Percentiles rank a stretch among this genome's conserved stretches.
These are phyloP conservation scores for Piscicola geometra DNA, from an alignment of 2,888 invertebrate species.

Conservation along the genomic window DNA sequence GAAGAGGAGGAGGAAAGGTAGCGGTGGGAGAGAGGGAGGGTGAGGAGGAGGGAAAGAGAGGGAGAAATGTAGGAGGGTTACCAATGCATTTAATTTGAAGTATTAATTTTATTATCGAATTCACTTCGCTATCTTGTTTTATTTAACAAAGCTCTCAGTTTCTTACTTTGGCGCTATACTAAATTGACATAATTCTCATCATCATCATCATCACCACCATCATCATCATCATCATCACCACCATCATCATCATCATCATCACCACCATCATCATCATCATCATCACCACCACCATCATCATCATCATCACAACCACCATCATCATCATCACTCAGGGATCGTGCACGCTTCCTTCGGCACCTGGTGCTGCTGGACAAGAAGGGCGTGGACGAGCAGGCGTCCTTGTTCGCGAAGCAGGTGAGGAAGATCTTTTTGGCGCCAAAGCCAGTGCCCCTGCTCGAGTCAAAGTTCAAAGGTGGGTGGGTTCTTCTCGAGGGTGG, in stretches of 20 bases:
- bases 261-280: conserved; percentile 34
- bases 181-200: conserved; percentile 9
- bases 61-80: no score
- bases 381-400: conserved; percentile 51
- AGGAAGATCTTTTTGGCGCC: conserved; percentile 80
- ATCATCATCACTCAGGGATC: conserved; percentile 64
- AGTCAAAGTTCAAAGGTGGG: conserved; percentile 63
- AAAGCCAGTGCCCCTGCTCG: conserved; percentile 86
- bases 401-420: no score
- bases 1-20: no score
- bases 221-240: conserved; percentile 34
- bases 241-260: conserved; percentile 34
- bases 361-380: conserved; percentile 66
- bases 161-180: no score
- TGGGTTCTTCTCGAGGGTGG: no score
- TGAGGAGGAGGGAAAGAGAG: no score
- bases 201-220: conserved; percentile 33
- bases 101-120: no score
- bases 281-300: background rate
- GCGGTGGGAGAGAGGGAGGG: no score
- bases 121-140: no score
- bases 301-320: no score
- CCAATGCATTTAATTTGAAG: no score
- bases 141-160: no score
- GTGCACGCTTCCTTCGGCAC: conserved; percentile 80